A percentile compares a stretch with the other conserved stretches of the same genome.
Evolutionary conservation across 2,888 invertebrate species (phyloP).

Genomic region (Dryocosmus kuriphilus): DNA sequence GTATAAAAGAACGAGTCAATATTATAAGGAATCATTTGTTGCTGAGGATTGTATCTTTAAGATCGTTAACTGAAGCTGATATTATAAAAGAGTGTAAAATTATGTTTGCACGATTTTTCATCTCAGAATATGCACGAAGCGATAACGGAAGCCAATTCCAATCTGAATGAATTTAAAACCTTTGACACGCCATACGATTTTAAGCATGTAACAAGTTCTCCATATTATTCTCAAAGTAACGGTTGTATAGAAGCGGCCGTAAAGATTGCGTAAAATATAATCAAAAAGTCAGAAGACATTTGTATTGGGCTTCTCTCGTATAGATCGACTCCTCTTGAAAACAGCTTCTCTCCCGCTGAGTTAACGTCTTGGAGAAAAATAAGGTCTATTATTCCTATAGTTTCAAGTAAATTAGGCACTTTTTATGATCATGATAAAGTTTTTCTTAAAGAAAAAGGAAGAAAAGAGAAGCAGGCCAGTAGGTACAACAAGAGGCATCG

Average conservation of each 20-base stretch:
- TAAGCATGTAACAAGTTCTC: slow-evolving; percentile 54
- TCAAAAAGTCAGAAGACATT: slow-evolving; percentile 46
- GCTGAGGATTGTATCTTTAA: slow-evolving; percentile 43
- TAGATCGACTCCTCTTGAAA: slow-evolving; percentile 46
- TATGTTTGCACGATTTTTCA: slow-evolving; percentile 44
- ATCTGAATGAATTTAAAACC: slow-evolving; percentile 33
- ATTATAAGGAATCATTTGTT: slow-evolving; percentile 41
- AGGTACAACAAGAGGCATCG: slow-evolving; percentile 54
- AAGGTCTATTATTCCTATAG: slow-evolving; percentile 46
- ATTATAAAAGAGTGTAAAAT: slow-evolving; percentile 40
- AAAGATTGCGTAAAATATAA: slow-evolving; percentile 53
- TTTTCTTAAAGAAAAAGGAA: slow-evolving; percentile 44
- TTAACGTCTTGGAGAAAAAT: slow-evolving; percentile 48
- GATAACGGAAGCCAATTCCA: slow-evolving; percentile 53
- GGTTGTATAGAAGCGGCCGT: slow-evolving; percentile 55
- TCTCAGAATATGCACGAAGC: slow-evolving; percentile 40
- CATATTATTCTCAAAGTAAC: slow-evolving; percentile 57
- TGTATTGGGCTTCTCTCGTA: slow-evolving; percentile 47
- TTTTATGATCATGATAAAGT: slow-evolving; percentile 35
- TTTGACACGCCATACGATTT: slow-evolving; percentile 52
- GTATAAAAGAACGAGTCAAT: slow-evolving; percentile 45
- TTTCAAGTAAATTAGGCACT: slow-evolving; percentile 38
- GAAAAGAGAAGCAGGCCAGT: slow-evolving; percentile 49
- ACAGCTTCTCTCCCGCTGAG: slow-evolving; percentile 51
- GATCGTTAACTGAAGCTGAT: slow-evolving; percentile 43